Base-by-base conservation (phyloP, 2,797 vertebrate genomes). In the Peromyscus attwateri region DNA sequence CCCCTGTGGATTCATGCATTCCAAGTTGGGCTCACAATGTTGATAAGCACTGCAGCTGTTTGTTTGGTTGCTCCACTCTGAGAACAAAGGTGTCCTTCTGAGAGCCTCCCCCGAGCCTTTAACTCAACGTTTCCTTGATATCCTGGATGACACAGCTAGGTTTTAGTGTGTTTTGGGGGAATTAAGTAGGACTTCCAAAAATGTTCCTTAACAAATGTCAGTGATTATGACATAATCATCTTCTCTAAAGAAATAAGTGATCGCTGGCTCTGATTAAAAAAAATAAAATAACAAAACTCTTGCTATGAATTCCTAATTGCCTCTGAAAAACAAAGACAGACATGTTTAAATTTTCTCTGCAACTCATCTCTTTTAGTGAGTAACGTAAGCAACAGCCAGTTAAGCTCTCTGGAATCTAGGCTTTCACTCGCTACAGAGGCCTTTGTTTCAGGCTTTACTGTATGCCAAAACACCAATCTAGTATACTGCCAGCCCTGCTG, bases 301-400 rank as follows among this genome's bases (percentile, higher is more conserved):
- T 79, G 81, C 93, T 90, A 64, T 95, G 95, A 96, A 97, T 84
- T 87, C 82, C 52, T 95, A 87, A 94, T 91, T 81, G 95, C 82
- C 49, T 91, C 75, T 75, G 62, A 95, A 77, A 96, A 79, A 73
- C 83, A 92, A 80, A 95, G 92, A 62, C 79, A 92, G 89, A 80
- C 91, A 8, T 73, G 55, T 81, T 95, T 88, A 75, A 77, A 92
- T 95, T 89, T 77, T 89, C 90, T 82, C 46, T 89, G 73, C 29
- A 52, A 52, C 49, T 75, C 87, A 57, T 55, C 71, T 89, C 76
- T 57, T 89, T 34, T 37, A 34, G 90, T 83, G 94, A 93, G 64
- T 91, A 43, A 83, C 68, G 90, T 37, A 90, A 90, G 92, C 6
- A 7, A 62, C 89, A 75, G 76, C 57, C 88, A 79, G 66, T 93